Conservation (phyloP, 2,113 vertebrate genomes). For the Gallinago jamesoni region DNA sequence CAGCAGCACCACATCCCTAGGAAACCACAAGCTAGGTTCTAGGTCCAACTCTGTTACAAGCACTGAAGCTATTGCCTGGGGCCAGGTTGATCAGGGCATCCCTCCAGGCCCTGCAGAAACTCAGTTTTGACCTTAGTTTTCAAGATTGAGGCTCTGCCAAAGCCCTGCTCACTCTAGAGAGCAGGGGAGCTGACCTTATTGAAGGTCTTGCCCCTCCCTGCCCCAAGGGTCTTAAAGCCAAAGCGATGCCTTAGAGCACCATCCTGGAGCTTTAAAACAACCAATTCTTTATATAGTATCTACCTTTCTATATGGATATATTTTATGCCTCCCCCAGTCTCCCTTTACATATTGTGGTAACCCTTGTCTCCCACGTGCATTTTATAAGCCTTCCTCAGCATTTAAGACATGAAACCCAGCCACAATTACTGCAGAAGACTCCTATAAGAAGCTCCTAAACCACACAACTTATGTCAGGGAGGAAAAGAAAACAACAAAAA, state of each 20-base stretch:
- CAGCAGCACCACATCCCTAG: neutral
- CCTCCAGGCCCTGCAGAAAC: neutral
- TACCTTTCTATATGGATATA: neutral
- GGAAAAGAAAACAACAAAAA: neutral
- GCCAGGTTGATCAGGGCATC: neutral
- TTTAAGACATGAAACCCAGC: neutral
- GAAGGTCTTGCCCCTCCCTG: neutral
- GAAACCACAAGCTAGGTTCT: neutral
- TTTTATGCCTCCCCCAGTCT: neutral
- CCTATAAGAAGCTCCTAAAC: neutral
- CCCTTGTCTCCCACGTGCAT: neutral
- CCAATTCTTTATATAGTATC: neutral
- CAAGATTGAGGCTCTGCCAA: neutral
- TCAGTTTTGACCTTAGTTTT: neutral
- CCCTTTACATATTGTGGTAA: neutral
- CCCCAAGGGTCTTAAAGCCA: rapidly evolving
- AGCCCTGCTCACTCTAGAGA: neutral
- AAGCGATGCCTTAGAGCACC: neutral
- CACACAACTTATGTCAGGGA: neutral
- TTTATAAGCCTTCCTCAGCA: neutral
- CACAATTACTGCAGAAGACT: neutral
- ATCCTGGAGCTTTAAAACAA: neutral
- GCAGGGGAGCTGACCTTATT: neutral
- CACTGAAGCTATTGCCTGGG: neutral
- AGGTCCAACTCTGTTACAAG: no score